Evolutionary conservation across 2,797 vertebrate genomes (phyloP).

Genomic region (Phyllotis vaccarum): DNA sequence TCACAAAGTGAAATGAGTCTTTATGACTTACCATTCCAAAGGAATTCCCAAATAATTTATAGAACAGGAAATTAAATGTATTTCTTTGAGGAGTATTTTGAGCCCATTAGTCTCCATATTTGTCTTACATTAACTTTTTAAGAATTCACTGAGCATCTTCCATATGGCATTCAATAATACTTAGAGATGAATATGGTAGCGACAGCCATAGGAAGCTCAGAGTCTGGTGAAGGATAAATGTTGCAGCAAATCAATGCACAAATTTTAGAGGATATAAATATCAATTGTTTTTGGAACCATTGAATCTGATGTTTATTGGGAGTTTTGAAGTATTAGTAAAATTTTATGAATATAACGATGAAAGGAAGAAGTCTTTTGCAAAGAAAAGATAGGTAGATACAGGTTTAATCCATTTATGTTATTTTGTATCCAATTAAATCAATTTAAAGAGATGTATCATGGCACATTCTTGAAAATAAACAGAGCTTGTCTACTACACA

Average conservation of each 20-base stretch:
- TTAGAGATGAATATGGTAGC: neutral
- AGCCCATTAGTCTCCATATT: slow-evolving; percentile 21
- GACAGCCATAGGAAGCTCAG: neutral
- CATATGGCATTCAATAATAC: neutral
- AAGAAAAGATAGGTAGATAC: neutral
- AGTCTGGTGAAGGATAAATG: neutral
- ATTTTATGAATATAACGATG: neutral
- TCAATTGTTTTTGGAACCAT: neutral
- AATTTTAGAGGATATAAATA: neutral
- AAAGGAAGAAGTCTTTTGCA: neutral
- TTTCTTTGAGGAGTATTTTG: neutral
- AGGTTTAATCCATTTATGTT: neutral
- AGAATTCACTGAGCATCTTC: neutral
- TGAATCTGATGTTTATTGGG: neutral
- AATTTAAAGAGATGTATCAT: neutral
- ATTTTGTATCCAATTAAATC: neutral
- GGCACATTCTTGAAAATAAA: neutral
- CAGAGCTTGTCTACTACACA: neutral
- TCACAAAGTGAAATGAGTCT: slow-evolving; percentile 49
- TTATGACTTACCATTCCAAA: slow-evolving; percentile 28
- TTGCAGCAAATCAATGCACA: neutral
- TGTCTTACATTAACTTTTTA: slow-evolving; percentile 28
- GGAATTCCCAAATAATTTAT: slow-evolving; percentile 47
- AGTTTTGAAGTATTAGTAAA: neutral
- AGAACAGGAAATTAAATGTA: neutral